Conservation (phyloP, 2,888 invertebrate species). For the Ditula angustiorana region DNA sequence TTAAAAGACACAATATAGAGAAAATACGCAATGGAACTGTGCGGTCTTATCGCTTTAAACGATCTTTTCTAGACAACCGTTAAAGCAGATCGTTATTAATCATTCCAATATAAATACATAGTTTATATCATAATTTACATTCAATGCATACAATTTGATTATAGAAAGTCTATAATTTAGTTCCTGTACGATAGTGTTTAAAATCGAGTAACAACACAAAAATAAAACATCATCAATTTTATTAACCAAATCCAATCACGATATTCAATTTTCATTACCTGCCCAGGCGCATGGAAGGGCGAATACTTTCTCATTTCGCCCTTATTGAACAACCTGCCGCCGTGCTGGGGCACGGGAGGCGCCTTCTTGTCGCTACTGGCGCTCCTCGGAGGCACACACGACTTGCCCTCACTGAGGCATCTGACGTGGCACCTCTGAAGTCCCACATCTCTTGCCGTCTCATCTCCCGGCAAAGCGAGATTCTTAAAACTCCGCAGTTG, state of each 20-base stretch:
- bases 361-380: conserved; percentile 50
- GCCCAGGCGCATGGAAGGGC: conserved; percentile 66
- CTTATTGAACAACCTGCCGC: conserved; percentile 48
- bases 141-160: too few relatives aligned
- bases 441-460: conserved; percentile 5
- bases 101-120: too few relatives aligned
- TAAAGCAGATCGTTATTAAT: too few relatives aligned
- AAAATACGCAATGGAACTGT: too few relatives aligned
- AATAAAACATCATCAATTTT: conserved; percentile 38
- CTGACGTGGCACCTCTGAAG: background rate
- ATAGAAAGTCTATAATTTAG: background rate
- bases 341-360: conserved; percentile 58
- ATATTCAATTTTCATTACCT: conserved; percentile 58
- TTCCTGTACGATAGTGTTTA: background rate
- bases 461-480: conserved; percentile 41
- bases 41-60: too few relatives aligned
- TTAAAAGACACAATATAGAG: too few relatives aligned
- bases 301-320: conserved; percentile 65
- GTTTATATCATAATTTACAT: too few relatives aligned
- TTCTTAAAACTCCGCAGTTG: conserved; percentile 22
- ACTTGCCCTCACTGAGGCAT: conserved; percentile 30
- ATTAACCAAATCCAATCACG: conserved; percentile 30
- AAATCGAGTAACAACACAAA: conserved; percentile 22
- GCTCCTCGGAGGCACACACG: conserved; percentile 34
- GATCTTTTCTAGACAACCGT: too few relatives aligned